Conservation (phyloP, 2,113 vertebrate genomes). For the Phyllostomus hastatus region DNA sequence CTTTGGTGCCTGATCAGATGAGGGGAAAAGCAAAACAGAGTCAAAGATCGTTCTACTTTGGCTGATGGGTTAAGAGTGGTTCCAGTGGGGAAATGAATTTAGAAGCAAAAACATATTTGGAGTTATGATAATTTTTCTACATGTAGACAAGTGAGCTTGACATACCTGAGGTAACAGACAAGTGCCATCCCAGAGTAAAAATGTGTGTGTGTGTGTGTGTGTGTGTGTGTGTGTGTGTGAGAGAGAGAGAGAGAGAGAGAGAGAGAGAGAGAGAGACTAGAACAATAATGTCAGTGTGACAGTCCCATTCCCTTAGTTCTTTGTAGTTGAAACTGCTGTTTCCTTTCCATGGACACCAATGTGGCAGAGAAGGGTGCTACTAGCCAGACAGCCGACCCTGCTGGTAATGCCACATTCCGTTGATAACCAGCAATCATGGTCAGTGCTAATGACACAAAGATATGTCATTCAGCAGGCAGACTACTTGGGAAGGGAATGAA, state of each 20-base stretch:
- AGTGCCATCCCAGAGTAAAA: background rate
- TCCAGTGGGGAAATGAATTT: background rate
- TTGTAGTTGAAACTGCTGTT: background rate
- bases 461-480: slow-evolving; percentile 14
- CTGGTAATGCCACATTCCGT: background rate
- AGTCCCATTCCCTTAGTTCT: background rate
- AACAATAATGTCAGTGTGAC: background rate
- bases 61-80: background rate
- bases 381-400: slow-evolving; percentile 7
- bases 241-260: background rate
- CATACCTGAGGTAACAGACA: background rate
- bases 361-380: background rate
- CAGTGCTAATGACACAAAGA: background rate
- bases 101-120: background rate
- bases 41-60: background rate
- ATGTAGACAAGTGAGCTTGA: background rate
- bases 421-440: background rate
- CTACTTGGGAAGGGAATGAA: slow-evolving; percentile 24
- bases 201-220: background rate
- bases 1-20: background rate
- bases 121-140: background rate
- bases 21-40: background rate
- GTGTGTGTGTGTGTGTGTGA: background rate
- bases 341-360: background rate
- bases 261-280: background rate